Conservation (phyloP, 2,888 invertebrate species). For the Axea sp. region DNA sequence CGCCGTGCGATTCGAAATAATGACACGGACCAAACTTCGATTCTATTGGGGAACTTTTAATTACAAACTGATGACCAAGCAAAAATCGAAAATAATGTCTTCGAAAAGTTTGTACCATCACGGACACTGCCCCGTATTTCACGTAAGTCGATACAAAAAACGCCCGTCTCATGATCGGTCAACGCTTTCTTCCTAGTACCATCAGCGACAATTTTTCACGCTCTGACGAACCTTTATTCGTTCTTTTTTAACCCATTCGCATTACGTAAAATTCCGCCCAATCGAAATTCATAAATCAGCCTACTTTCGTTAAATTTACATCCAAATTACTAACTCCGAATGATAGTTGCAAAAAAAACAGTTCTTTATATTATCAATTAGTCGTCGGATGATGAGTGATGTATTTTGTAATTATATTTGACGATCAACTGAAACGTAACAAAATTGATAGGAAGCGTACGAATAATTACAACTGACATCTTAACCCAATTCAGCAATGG, state of each 20-base stretch:
- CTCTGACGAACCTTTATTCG: slow-evolving; percentile 14
- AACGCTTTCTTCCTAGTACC: slow-evolving; percentile 36
- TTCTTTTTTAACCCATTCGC: neutral
- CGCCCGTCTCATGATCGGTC: slow-evolving; percentile 33
- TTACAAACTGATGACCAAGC: slow-evolving; percentile 79
- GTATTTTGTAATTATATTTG: neutral
- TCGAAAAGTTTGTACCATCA: slow-evolving; percentile 62
- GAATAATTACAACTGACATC: slow-evolving; percentile 23
- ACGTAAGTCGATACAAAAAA: slow-evolving; percentile 44
- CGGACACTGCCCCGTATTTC: slow-evolving; percentile 30
- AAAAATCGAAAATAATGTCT: slow-evolving; percentile 78
- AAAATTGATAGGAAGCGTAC: slow-evolving; percentile 2
- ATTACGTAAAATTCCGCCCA: slow-evolving; percentile 19
- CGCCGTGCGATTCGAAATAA: slow-evolving; percentile 78
- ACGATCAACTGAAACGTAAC: neutral
- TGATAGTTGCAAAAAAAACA: neutral
- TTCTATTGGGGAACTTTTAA: slow-evolving; percentile 77
- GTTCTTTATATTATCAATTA: slow-evolving; percentile 9
- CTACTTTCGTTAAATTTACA: slow-evolving; percentile 17
- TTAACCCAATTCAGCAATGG: slow-evolving; percentile 24
- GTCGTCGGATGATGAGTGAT: slow-evolving; percentile 2
- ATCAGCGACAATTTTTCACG: slow-evolving; percentile 48
- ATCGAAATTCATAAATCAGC: slow-evolving; percentile 22
- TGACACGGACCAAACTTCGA: slow-evolving; percentile 74
- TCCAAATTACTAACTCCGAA: slow-evolving; percentile 5